These are phyloP conservation scores for Acanthochromis polyacanthus DNA, from an alignment of 2,113 vertebrate genomes.

Conservation along the genomic window DNA sequence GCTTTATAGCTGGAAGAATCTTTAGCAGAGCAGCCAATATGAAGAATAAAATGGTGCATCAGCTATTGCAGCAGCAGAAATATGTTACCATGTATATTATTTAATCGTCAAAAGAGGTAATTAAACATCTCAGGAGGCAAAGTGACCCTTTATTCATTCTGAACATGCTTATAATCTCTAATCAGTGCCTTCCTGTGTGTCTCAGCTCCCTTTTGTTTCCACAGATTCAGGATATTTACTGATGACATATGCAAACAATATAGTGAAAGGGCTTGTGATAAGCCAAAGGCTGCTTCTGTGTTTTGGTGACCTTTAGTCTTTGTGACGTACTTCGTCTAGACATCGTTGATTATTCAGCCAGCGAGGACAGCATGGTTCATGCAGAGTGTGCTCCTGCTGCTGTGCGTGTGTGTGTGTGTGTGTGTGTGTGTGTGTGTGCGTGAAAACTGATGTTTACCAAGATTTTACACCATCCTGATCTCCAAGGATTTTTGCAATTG, in stretches of 20 bases:
- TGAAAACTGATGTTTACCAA: background rate
- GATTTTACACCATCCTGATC: background rate
- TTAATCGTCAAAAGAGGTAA: too few species aligned
- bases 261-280: constrained; percentile 22
- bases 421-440: background rate
- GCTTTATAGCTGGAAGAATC: background rate
- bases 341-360: constrained; percentile 45
- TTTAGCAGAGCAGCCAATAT: too few species aligned
- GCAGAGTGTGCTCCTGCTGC: constrained; percentile 8
- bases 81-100: too few species aligned
- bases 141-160: too few species aligned
- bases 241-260: constrained; percentile 32
- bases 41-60: too few species aligned
- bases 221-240: constrained; percentile 16
- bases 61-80: too few species aligned
- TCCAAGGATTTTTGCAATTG: background rate
- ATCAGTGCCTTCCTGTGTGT: constrained; percentile 6
- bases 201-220: constrained; percentile 34
- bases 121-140: too few species aligned
- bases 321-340: constrained; percentile 65
- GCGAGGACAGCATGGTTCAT: constrained; percentile 1
- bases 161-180: background rate
- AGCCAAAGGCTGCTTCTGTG: constrained; percentile 43
- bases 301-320: constrained; percentile 63
- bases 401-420: background rate